These are phyloP conservation scores for Ciconia stormi DNA, from an alignment of 2,113 vertebrate genomes.

Conservation along the genomic window DNA sequence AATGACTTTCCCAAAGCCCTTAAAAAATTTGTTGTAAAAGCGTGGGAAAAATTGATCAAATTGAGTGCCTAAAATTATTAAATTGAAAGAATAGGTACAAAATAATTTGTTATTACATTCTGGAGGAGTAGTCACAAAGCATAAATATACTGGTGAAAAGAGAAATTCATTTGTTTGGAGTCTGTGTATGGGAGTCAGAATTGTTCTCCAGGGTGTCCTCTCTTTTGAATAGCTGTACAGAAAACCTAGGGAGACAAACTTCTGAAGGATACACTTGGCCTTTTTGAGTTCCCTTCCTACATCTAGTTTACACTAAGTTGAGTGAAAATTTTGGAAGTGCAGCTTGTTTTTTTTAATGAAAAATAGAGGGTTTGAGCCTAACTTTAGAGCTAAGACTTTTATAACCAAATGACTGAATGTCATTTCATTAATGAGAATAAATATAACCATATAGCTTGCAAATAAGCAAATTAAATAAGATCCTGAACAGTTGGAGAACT, in stretches of 20 bases:
- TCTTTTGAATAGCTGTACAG: background rate
- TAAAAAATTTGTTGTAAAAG: background rate
- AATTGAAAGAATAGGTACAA: background rate
- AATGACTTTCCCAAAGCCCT: background rate
- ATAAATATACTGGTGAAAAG: background rate
- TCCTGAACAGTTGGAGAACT: background rate
- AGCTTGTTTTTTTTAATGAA: background rate
- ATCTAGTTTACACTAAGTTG: background rate
- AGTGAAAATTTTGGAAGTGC: background rate
- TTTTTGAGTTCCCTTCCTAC: background rate
- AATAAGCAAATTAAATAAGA: background rate
- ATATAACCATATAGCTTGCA: background rate
- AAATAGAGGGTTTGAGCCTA: background rate
- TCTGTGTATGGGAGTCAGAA: background rate
- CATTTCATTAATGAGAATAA: background rate
- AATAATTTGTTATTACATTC: background rate
- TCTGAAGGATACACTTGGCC: background rate
- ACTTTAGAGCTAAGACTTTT: background rate
- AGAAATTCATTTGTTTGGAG: background rate
- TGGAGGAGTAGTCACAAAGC: background rate
- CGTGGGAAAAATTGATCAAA: background rate
- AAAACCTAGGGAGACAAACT: background rate
- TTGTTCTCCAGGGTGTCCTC: background rate
- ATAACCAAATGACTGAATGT: background rate
- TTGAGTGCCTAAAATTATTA: background rate